Percentiles rank a stretch among this genome's conserved stretches.
Conservation (phyloP, 2,113 vertebrate species). For the Hystrix cristata region DNA sequence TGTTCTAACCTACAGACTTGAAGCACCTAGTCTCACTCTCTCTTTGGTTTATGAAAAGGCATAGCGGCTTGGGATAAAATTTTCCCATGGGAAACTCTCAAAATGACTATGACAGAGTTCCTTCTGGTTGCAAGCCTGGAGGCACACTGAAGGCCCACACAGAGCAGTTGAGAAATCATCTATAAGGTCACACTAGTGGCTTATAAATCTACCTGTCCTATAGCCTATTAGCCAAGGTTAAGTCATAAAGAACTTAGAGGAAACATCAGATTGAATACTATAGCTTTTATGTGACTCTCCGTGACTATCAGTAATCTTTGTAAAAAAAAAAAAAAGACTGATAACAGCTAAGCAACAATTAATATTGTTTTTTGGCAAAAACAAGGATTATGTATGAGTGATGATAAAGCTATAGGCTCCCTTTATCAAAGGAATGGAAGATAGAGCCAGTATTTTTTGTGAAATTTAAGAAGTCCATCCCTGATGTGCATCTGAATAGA, state of each 20-base stretch:
- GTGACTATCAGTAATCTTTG: slow-evolving; percentile 3
- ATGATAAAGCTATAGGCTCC: background rate
- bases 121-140: background rate
- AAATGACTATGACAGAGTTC: background rate
- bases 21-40: background rate
- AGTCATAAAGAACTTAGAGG: background rate
- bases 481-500: background rate
- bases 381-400: background rate
- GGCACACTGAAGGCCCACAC: background rate
- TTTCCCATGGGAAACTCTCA: background rate
- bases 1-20: background rate
- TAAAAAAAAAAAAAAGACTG: slow-evolving; percentile 2
- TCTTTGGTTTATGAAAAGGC: slow-evolving; percentile 17
- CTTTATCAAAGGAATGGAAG: background rate
- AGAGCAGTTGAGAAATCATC: background rate
- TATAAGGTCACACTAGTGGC: background rate
- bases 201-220: background rate
- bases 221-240: background rate
- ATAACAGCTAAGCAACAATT: slow-evolving; percentile 48
- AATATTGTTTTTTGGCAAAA: slow-evolving; percentile 44
- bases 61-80: slow-evolving; percentile 10
- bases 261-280: background rate
- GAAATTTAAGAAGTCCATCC: background rate
- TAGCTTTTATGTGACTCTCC: slow-evolving; percentile 22
- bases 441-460: background rate